Conservation (phyloP, 2,797 vertebrate species). For the Gymnoscopelus braueri region DNA sequence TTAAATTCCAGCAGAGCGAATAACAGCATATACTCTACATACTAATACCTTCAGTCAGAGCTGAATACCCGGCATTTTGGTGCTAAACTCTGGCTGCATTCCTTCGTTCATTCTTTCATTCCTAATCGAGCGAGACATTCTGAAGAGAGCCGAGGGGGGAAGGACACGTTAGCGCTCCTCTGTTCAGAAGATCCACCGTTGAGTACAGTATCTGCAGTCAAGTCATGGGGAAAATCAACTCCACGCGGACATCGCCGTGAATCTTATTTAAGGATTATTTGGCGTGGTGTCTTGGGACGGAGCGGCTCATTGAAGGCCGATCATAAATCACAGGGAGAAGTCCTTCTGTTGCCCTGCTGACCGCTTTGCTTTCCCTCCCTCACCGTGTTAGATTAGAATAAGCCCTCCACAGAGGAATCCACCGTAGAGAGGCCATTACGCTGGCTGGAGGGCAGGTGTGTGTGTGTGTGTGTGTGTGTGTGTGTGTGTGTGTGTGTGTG, state of each 20-base stretch:
- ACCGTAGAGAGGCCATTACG: conserved; percentile 34
- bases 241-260: conserved; percentile 63
- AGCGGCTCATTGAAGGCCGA: conserved; percentile 53
- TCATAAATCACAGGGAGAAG: conserved; percentile 69
- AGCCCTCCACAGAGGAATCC: conserved; percentile 52
- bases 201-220: conserved; percentile 39
- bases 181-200: conserved; percentile 43
- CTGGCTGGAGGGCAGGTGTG: conserved; percentile 35
- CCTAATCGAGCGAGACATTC: conserved; percentile 39
- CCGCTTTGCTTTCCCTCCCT: conserved; percentile 34
- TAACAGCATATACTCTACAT: not conserved
- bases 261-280: conserved; percentile 74
- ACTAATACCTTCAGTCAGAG: conserved; percentile 24
- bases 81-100: conserved; percentile 26
- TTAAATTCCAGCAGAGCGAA: not conserved
- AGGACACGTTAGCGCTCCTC: conserved; percentile 22
- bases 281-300: conserved; percentile 53
- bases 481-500: conserved; percentile 2
- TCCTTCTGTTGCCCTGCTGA: conserved; percentile 54
- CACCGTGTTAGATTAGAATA: conserved; percentile 59
- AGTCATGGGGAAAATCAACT: conserved; percentile 73
- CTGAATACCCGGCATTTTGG: conserved; percentile 27
- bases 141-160: conserved; percentile 31
- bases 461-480: conserved; percentile 19
- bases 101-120: conserved; percentile 34